These are phyloP conservation scores for Ceratitis capitata DNA, from an alignment of 1,140 invertebrate genomes.

Conservation along the genomic window DNA sequence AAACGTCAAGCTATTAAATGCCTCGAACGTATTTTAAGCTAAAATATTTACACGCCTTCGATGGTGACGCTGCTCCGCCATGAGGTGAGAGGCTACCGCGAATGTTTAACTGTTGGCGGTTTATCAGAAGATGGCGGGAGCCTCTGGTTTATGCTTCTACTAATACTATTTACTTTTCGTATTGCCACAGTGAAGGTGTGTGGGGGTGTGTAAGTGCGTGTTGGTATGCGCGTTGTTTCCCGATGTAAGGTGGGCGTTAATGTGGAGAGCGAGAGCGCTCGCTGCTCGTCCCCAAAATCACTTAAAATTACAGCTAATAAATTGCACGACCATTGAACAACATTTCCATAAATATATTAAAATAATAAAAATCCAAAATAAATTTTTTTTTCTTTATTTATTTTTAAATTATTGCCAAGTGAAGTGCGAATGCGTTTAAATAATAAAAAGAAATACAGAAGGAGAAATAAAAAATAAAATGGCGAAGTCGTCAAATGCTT, in stretches of 20 bases:
- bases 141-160: not conserved
- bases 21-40: not conserved
- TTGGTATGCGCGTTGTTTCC: not conserved
- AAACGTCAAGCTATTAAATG: not conserved
- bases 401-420: not conserved
- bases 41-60: not conserved
- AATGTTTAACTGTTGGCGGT: not conserved
- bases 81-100: not conserved
- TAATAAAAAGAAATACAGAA: not conserved
- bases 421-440: not conserved
- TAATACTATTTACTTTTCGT: constrained; percentile 16
- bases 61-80: not conserved
- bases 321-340: not conserved
- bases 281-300: not conserved
- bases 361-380: constrained; percentile 23
- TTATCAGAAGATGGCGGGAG: not conserved
- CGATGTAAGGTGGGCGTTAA: not conserved
- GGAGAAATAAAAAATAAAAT: not conserved
- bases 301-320: not conserved
- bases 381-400: not conserved
- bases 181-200: not conserved
- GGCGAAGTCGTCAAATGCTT: not conserved
- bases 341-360: constrained; percentile 15
- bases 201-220: not conserved
- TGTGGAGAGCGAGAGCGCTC: not conserved